These are phyloP conservation scores for Pentamera pediparva DNA, from an alignment of 53 echinoderm and acorn worm species.

Conservation along the genomic window DNA sequence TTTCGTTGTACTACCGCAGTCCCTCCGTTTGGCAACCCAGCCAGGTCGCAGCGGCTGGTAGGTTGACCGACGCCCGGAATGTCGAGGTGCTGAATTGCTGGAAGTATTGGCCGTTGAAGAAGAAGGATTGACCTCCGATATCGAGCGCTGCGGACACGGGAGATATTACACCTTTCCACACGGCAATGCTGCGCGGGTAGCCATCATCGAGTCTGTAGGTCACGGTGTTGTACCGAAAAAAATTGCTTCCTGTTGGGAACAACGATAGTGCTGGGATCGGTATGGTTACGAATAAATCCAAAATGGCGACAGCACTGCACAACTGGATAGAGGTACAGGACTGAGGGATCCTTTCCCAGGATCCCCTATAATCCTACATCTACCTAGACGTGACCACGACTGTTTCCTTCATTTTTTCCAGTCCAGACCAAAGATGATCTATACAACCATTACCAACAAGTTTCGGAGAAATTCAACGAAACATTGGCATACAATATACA, in stretches of 20 bases:
- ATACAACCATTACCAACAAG: too few relatives aligned
- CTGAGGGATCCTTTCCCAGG: too few relatives aligned
- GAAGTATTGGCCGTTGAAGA: conserved; percentile 8
- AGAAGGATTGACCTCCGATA: background rate
- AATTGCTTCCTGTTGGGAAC: conserved; percentile 52
- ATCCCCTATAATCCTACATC: too few relatives aligned
- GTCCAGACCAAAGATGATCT: too few relatives aligned
- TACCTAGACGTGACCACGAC: too few relatives aligned
- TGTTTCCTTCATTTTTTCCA: too few relatives aligned
- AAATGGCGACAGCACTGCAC: too few relatives aligned
- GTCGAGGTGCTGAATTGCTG: background rate
- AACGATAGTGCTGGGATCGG: too few relatives aligned
- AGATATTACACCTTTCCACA: background rate
- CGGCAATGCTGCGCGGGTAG: conserved; percentile 44
- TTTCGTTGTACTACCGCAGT: background rate
- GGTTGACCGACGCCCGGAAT: background rate
- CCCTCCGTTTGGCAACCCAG: conserved; percentile 18
- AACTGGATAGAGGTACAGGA: too few relatives aligned
- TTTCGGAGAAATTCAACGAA: too few relatives aligned
- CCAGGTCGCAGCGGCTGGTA: background rate
- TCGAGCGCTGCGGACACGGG: background rate
- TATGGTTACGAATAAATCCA: too few relatives aligned
- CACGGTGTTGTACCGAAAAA: conserved; percentile 54
- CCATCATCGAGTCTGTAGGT: conserved; percentile 26
- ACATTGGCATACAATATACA: too few relatives aligned